Evolutionary conservation across 1,140 invertebrate species (phyloP), one percentile per base, ranked within the genome.

Genomic region (Cylas formicarius): DNA sequence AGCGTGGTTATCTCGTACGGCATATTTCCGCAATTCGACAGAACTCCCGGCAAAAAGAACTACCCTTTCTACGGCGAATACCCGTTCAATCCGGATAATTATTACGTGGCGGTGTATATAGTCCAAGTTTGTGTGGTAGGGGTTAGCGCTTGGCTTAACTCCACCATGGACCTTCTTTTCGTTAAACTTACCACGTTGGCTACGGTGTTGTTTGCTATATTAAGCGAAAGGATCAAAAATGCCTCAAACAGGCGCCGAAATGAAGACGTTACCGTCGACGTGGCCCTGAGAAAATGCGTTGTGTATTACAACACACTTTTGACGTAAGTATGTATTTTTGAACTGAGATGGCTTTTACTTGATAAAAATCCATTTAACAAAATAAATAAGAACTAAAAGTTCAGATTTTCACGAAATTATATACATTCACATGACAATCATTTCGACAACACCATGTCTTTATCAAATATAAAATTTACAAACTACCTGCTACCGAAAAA

Each of bases 191-290:
- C 32, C 3, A 17, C 29, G 16, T 27, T 54, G 20, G 48, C 48
- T 14, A 46, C 52, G 16, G 24, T 41, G 11, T 22, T 46, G 20
- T 50, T 48, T 39, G 39, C 38, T 19, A 48, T 56, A 22, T 26
- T 56, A 14, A 41, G 40, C 14, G 29, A 48, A 29, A 53, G 50
- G 41, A 31, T 56, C n/a, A 43, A 38, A 28, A 24, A 24, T 16
- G 21, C 31, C 2, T n/a, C 22, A 11, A 14, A 48, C 14, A n/a
- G 31, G 41, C 18, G 21, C 13, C 7, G 28, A 40, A 0, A n/a
- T n/a, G 10, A 44, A 11, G 10, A 23, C 13, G 3, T 16, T 19
- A 13, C n/a, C 3, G 37, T 40, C 20, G 22, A 44, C 26, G 10
- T 35, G 1, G 5, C 27, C 11, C 22, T 56, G 6, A 39, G 27